These are phyloP conservation scores for Chaetodon trifascialis DNA, from an alignment of 2,113 vertebrate genomes.

Conservation along the genomic window DNA sequence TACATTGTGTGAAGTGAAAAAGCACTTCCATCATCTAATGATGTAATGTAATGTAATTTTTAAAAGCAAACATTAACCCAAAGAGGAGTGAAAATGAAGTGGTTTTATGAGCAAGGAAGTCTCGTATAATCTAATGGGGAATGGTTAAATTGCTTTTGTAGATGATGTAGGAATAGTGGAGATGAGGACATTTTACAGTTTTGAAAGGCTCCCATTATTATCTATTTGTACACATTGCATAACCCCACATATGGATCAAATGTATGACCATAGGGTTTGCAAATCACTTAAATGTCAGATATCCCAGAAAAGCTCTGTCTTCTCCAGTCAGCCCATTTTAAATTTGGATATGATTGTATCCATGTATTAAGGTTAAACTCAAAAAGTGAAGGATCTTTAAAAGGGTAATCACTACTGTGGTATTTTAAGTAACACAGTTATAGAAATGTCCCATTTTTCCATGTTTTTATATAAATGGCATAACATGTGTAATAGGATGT, in stretches of 20 bases:
- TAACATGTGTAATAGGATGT: constrained; percentile 76
- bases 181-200: not conserved
- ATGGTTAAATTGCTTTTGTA: constrained; percentile 15
- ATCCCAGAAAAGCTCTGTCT: constrained; percentile 31
- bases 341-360: constrained; percentile 51
- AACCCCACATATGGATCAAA: constrained; percentile 20
- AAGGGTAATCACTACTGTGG: constrained; percentile 76
- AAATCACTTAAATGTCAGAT: constrained; percentile 64
- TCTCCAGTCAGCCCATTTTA: constrained; percentile 31
- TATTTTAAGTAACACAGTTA: constrained; percentile 79
- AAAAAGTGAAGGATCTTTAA: constrained; percentile 52
- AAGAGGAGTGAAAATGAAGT: not conserved
- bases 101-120: constrained; percentile 3
- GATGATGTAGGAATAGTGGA: not conserved
- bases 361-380: constrained; percentile 54
- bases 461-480: constrained; percentile 70
- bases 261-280: constrained; percentile 26
- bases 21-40: not conserved
- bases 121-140: not conserved
- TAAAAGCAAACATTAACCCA: not conserved
- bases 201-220: not conserved
- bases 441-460: constrained; percentile 69
- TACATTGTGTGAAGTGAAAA: constrained; percentile 6
- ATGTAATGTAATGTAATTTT: not conserved
- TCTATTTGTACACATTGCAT: constrained; percentile 18